Base-by-base conservation (phyloP, 2,888 invertebrate genomes). In the Parochlus steinenii region DNA sequence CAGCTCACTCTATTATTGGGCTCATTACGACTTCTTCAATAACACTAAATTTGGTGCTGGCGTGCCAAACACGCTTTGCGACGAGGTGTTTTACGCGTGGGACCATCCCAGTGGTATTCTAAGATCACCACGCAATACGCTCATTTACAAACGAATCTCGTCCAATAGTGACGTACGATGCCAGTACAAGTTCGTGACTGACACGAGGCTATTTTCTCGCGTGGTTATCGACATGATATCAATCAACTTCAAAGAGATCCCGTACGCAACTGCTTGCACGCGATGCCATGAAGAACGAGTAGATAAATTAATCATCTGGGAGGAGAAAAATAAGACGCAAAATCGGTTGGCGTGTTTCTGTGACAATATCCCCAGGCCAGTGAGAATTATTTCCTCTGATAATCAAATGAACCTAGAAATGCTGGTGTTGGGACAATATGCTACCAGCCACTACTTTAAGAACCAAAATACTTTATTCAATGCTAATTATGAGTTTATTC, bases 1-100 rank as follows among this genome's bases (percentile, higher is more conserved):
- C 67, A 86, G 86, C n/a, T 87, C 87, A 0, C 64, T 90, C 10
- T 87, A 89, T 58, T 89, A 87, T 54, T 87, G 87, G 87, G 87
- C 87, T 0, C 87, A 87, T 52, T 89, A 87, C 50, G 87, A 89
- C 51, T 89, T 87, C 63, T 89, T 87, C 61, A 87, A 89, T 55
- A 85, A 86, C 48, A 86, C 83, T 0, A 74, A 78, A 33, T 77
- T 80, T 43, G 89, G 89, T 0, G 82, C 81, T 42, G 76, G 81
- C 0, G 78, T 87, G 0, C 69, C 71, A 0, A 77, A 74, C 14
- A 85, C 82, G 0, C 71, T 76, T 4, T 90, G 89, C 51, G 89
- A 90, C 48, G 86, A 89, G 52, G 74, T 80, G 2, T 85, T 87
- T 51, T 75, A 80, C 7, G 81, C 85, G 1, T 87, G 86, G 83